These are phyloP conservation scores for Stegostoma tigrinum DNA, from an alignment of 2,113 vertebrate genomes.

Conservation along the genomic window DNA sequence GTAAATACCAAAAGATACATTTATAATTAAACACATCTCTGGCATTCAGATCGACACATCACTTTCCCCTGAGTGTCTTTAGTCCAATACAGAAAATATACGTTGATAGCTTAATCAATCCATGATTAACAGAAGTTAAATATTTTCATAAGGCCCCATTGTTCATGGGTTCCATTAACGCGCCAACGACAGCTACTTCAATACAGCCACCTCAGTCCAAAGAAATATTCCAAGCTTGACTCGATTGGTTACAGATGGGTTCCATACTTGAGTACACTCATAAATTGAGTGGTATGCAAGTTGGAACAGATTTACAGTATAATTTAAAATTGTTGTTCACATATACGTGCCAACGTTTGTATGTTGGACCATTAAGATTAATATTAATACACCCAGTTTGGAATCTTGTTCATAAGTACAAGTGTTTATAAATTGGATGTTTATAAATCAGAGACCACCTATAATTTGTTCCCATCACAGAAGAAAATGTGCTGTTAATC, in stretches of 20 bases:
- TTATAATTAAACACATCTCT: neutral
- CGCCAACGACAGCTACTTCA: neutral
- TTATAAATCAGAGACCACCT: no score
- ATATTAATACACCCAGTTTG: no score
- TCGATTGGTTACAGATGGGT: no score
- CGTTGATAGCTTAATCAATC: neutral
- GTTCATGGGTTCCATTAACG: neutral
- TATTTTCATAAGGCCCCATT: neutral
- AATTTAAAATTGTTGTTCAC: no score
- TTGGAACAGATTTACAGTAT: no score
- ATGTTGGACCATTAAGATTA: no score
- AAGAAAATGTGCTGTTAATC: no score
- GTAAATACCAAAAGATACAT: neutral
- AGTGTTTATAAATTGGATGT: no score
- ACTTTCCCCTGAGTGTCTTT: neutral
- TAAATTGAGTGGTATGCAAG: no score
- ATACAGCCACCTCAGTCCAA: neutral
- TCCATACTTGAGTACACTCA: no score
- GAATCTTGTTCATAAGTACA: no score
- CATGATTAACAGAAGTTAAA: neutral
- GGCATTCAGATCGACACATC: neutral
- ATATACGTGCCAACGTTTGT: no score
- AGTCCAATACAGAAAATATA: neutral
- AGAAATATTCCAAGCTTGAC: neutral
- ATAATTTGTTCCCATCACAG: neutral